Evolutionary conservation across 1,140 invertebrate species (phyloP).

Genomic region (Lordiphosa clarofinis): DNA sequence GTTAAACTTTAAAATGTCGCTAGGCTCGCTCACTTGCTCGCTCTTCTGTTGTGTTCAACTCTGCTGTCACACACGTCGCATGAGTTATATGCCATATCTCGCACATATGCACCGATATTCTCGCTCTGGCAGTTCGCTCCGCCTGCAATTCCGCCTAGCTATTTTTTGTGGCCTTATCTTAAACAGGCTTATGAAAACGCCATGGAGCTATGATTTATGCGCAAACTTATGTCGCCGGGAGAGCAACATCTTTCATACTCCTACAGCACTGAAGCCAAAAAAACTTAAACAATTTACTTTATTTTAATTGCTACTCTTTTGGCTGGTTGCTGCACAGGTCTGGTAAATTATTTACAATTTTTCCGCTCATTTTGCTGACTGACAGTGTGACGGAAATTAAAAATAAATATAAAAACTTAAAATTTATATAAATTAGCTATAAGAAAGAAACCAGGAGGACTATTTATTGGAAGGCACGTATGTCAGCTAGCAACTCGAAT

Average conservation of each 20-base stretch:
- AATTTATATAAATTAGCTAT: too few species aligned
- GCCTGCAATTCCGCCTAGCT: conserved; percentile 6
- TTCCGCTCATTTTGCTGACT: conserved; percentile 54
- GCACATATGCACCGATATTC: conserved; percentile 31
- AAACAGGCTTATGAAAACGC: conserved; percentile 23
- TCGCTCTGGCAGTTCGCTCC: not conserved
- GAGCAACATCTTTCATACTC: too few species aligned
- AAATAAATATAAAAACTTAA: too few species aligned
- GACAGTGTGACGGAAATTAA: too few species aligned
- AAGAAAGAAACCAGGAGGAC: too few species aligned
- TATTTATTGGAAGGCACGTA: too few species aligned
- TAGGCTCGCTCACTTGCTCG: conserved; percentile 1
- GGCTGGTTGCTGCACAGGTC: conserved; percentile 1
- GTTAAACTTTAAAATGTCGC: conserved; percentile 11
- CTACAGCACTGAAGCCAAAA: not conserved
- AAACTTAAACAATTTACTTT: conserved; percentile 35
- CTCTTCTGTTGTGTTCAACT: not conserved
- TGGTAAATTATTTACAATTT: conserved; percentile 56
- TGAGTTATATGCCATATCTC: conserved; percentile 43
- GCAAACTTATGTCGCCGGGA: conserved; percentile 18
- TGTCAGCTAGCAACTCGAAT: too few species aligned
- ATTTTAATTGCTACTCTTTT: conserved; percentile 27
- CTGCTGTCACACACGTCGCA: conserved; percentile 50
- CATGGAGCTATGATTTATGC: conserved; percentile 36
- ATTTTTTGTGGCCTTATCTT: conserved; percentile 50